These are phyloP conservation scores for Hypsibius dujardini DNA, from an alignment of 1,140 invertebrate genomes.

Conservation along the genomic window DNA sequence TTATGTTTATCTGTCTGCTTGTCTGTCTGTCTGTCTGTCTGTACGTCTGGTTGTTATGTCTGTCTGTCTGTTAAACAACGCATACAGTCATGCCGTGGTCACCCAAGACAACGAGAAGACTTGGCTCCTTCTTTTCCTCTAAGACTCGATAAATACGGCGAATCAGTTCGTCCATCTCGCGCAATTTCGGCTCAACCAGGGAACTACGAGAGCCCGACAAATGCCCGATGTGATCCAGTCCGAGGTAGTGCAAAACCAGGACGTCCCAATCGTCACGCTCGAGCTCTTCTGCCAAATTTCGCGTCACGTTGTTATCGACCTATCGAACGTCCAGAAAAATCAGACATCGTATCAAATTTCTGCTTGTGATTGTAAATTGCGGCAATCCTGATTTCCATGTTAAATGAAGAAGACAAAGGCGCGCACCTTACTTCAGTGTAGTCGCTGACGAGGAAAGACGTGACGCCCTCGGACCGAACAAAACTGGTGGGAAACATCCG, in stretches of 20 bases:
- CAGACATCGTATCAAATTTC: constrained; percentile 10
- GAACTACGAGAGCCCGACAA: constrained; percentile 58
- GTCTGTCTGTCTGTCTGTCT: too few species aligned
- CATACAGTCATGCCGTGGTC: constrained; percentile 77
- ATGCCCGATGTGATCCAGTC: constrained; percentile 94
- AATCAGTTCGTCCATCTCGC: constrained; percentile 82
- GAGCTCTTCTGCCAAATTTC: constrained; percentile 54
- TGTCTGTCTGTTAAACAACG: too few species aligned
- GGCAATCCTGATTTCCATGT: too few species aligned
- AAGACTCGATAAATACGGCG: constrained; percentile 40
- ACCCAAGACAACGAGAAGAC: constrained; percentile 58
- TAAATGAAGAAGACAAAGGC: constrained; percentile 19
- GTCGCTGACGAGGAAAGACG: constrained; percentile 84
- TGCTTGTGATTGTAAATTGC: constrained; percentile 10
- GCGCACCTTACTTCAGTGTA: constrained; percentile 56
- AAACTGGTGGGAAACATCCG: constrained; percentile 65
- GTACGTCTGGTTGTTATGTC: too few species aligned
- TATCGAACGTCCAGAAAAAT: constrained; percentile 30
- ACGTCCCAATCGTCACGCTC: constrained; percentile 56
- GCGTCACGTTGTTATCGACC: constrained; percentile 84
- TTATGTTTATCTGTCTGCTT: too few species aligned
- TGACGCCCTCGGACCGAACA: constrained; percentile 57
- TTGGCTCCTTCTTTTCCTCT: background rate
- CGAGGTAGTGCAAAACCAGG: constrained; percentile 84
- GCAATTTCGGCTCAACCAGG: constrained; percentile 58